Evolutionary conservation across 2,113 vertebrate species (phyloP).

Genomic region (Muntiacus muntjak): DNA sequence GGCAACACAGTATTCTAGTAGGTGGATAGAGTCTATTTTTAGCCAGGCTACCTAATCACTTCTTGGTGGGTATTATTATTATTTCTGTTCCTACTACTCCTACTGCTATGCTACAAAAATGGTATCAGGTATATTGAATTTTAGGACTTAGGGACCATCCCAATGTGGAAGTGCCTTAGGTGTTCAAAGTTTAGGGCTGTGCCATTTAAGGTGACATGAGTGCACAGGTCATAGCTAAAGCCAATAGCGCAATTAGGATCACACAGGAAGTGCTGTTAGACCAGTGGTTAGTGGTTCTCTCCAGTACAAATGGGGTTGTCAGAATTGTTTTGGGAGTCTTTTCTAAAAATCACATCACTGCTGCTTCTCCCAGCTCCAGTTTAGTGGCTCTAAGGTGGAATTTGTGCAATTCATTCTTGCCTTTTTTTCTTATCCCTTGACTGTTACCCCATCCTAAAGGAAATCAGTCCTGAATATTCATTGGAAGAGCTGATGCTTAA

Average conservation of each 20-base stretch:
- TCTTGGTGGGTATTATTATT: not conserved
- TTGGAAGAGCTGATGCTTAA: not conserved
- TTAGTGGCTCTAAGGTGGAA: not conserved
- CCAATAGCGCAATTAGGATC: not conserved
- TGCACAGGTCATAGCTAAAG: not conserved
- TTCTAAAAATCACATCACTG: not conserved
- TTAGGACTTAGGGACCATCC: not conserved
- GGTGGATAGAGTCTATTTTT: not conserved
- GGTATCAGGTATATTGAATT: not conserved
- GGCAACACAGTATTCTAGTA: not conserved
- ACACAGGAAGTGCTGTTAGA: not conserved
- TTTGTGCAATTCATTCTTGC: not conserved
- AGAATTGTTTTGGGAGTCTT: not conserved
- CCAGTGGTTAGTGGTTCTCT: not conserved
- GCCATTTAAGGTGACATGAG: not conserved
- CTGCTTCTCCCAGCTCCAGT: not conserved
- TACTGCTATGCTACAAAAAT: not conserved
- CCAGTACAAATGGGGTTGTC: not conserved
- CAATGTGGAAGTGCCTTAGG: not conserved
- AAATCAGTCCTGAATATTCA: not conserved
- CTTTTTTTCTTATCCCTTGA: not conserved
- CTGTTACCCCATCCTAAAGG: not conserved
- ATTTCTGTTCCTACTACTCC: not conserved
- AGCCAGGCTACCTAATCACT: not conserved
- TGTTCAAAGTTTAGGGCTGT: not conserved